Evolutionary conservation across 2,888 invertebrate genomes (phyloP).

Genomic region (Trissolcus japonicus): DNA sequence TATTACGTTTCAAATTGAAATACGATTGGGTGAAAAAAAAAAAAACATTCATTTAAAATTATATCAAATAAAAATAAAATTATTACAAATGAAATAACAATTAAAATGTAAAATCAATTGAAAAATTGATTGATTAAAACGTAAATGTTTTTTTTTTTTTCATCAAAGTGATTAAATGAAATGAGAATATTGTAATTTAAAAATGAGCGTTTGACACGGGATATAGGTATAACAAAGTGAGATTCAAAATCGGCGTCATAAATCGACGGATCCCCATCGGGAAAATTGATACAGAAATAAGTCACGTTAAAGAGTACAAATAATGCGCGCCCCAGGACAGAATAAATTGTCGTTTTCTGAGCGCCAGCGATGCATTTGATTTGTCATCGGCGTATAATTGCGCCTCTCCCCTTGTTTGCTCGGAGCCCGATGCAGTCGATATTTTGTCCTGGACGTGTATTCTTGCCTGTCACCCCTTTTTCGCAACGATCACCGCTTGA

Average conservation of each 20-base stretch:
- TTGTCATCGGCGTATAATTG: slow-evolving; percentile 35
- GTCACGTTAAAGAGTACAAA: slow-evolving; percentile 38
- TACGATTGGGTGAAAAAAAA: no score
- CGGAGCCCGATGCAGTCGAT: slow-evolving; percentile 22
- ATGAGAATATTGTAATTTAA: no score
- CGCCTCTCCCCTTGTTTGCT: slow-evolving; percentile 25
- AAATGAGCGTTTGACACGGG: background rate
- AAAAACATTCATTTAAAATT: no score
- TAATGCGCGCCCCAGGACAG: slow-evolving; percentile 22
- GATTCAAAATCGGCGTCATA: slow-evolving; percentile 14
- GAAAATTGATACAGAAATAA: slow-evolving; percentile 33
- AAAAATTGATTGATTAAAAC: no score
- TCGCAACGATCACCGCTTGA: slow-evolving; percentile 17
- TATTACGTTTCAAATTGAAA: no score
- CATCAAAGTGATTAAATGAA: no score
- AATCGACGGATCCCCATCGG: slow-evolving; percentile 18
- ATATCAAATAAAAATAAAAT: no score
- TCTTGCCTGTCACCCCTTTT: slow-evolving; percentile 39
- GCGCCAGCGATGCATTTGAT: slow-evolving; percentile 22
- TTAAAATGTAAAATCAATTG: no score
- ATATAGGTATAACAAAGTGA: background rate
- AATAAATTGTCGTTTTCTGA: slow-evolving; percentile 28
- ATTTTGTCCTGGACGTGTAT: slow-evolving; percentile 26
- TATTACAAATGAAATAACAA: no score
- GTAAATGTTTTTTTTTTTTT: no score